A percentile compares a stretch with the other conserved stretches of the same genome.
Evolutionary conservation across 2,888 invertebrate species (phyloP).

Genomic region (Neoscelio sp.): DNA sequence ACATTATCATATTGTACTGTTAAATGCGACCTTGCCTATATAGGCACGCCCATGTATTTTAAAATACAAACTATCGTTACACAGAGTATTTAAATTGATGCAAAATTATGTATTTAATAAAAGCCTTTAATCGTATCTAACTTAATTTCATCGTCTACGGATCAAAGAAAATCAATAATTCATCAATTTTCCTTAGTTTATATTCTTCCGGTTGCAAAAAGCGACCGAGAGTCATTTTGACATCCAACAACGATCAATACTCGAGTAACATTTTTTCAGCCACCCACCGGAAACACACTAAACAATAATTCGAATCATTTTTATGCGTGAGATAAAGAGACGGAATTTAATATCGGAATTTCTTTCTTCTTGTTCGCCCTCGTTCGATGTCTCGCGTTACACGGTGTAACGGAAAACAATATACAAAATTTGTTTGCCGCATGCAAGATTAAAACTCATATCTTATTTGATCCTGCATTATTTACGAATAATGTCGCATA

Average conservation of each 20-base stretch:
- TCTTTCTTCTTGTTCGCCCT: no score
- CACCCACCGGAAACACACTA: constrained; percentile 17
- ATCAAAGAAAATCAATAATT: constrained; percentile 25
- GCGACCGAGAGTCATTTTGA: constrained; percentile 28
- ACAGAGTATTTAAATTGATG: no score
- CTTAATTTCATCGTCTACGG: background rate
- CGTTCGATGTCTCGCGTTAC: constrained; percentile 22
- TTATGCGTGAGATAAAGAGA: constrained; percentile 36
- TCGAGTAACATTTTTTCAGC: constrained; percentile 25
- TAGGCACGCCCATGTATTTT: no score
- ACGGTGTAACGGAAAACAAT: constrained; percentile 1
- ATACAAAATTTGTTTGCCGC: constrained; percentile 31
- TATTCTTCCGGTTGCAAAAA: constrained; percentile 30
- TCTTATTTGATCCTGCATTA: constrained; percentile 29
- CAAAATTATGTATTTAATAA: no score
- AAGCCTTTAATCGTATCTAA: no score
- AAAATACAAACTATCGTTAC: no score
- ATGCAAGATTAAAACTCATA: constrained; percentile 39
- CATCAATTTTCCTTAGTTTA: constrained; percentile 28
- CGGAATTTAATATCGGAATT: constrained; percentile 54
- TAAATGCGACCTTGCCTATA: no score
- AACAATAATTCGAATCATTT: constrained; percentile 42
- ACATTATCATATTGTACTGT: no score
- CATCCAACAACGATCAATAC: constrained; percentile 47
- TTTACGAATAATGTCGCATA: constrained; percentile 3